A percentile compares a stretch with the other conserved stretches of the same genome.
These are phyloP conservation scores for Channa argus DNA, from an alignment of 2,113 vertebrate species.

Conservation along the genomic window DNA sequence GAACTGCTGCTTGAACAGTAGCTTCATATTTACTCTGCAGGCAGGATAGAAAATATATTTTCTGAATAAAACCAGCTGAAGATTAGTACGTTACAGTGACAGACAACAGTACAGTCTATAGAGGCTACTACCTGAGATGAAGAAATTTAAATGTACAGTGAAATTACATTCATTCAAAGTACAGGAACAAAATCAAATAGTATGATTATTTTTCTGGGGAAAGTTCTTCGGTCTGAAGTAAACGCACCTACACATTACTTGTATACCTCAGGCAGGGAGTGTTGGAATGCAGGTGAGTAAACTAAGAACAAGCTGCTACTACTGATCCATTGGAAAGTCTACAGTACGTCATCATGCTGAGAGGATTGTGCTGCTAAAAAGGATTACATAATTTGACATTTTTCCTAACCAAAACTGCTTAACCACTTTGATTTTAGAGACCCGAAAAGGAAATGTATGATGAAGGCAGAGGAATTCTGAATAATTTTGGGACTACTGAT, in stretches of 20 bases:
- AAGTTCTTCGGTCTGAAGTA: too few relatives aligned
- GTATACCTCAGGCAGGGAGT: not conserved
- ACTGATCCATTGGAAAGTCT: conserved; percentile 66
- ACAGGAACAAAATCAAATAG: too few relatives aligned
- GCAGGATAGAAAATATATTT: too few relatives aligned
- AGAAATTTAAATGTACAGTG: too few relatives aligned
- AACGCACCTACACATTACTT: not conserved
- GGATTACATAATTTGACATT: conserved; percentile 78
- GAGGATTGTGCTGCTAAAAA: conserved; percentile 76
- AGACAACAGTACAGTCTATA: too few relatives aligned
- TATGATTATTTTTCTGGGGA: too few relatives aligned
- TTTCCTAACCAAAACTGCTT: conserved; percentile 71
- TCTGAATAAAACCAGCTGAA: too few relatives aligned
- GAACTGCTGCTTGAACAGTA: too few relatives aligned
- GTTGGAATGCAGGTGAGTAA: conserved; percentile 22
- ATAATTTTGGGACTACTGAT: conserved; percentile 34
- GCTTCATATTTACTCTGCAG: too few relatives aligned
- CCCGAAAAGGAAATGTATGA: conserved; percentile 22
- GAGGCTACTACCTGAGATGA: too few relatives aligned
- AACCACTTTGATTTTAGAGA: conserved; percentile 66
- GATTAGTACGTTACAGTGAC: too few relatives aligned
- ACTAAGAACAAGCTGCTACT: conserved; percentile 38
- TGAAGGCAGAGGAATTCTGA: conserved; percentile 41
- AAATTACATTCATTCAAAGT: too few relatives aligned
- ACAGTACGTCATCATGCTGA: conserved; percentile 68